Evolutionary conservation across 2,797 vertebrate genomes (phyloP).

Genomic region (Ptychadena robeensis): DNA sequence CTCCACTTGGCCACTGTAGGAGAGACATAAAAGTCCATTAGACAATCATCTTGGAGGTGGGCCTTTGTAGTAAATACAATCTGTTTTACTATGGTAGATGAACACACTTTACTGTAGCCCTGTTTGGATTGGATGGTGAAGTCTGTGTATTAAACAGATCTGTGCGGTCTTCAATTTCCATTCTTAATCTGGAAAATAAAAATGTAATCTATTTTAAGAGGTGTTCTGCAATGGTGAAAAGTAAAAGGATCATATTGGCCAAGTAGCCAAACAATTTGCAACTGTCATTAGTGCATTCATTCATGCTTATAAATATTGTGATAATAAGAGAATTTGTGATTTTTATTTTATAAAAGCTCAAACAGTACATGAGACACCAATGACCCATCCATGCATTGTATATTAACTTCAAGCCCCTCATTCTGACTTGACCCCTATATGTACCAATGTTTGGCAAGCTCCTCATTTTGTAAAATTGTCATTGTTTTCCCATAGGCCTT

Average conservation of each 20-base stretch:
- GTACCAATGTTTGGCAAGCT: too few relatives aligned
- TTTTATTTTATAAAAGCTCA: too few relatives aligned
- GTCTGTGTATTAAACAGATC: constrained; percentile 80
- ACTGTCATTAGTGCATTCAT: too few relatives aligned
- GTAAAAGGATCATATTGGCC: not conserved
- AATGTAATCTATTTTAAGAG: not conserved
- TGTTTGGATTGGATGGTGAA: constrained; percentile 71
- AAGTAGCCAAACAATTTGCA: not conserved
- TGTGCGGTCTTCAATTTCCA: constrained; percentile 74
- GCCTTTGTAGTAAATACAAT: not conserved
- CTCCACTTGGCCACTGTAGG: constrained; percentile 80
- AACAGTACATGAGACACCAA: too few relatives aligned
- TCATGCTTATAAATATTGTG: too few relatives aligned
- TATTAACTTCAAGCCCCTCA: too few relatives aligned
- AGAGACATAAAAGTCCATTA: constrained; percentile 50
- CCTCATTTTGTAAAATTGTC: too few relatives aligned
- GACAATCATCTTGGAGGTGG: constrained; percentile 43
- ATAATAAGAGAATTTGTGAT: too few relatives aligned
- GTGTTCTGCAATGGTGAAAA: not conserved
- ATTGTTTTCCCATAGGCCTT: too few relatives aligned
- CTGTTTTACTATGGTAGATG: constrained; percentile 56
- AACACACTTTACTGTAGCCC: constrained; percentile 79
- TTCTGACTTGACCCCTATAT: too few relatives aligned
- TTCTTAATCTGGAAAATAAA: constrained; percentile 73
- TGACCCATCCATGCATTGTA: too few relatives aligned